Percentiles rank a stretch among this genome's conserved stretches.
Conservation (phyloP, 23 tunicate species). For the Styela clava region DNA sequence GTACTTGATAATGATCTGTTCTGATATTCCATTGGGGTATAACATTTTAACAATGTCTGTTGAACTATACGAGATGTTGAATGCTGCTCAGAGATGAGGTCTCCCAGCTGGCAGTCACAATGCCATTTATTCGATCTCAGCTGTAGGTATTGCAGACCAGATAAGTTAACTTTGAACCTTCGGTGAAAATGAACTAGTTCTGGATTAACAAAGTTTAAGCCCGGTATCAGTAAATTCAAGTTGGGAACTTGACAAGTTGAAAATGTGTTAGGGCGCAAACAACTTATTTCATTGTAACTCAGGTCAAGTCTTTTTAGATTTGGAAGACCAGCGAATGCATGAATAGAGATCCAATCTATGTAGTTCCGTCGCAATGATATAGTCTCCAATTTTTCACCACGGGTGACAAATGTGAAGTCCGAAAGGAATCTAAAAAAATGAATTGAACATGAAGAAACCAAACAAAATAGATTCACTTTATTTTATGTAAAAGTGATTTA, state of each 20-base stretch:
- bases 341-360: conserved; percentile 29
- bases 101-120: conserved; percentile 41
- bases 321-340: conserved; percentile 76
- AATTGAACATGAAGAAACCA: no score
- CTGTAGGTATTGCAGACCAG: conserved; percentile 1
- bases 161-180: conserved; percentile 9
- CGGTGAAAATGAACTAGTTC: not conserved
- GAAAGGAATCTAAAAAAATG: conserved; percentile 37
- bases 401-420: conserved; percentile 46
- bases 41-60: not conserved
- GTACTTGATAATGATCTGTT: not conserved
- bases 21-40: not conserved
- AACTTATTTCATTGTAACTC: conserved; percentile 40
- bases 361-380: conserved; percentile 45
- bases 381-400: conserved; percentile 37
- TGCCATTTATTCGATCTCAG: conserved; percentile 39
- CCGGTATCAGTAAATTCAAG: not conserved
- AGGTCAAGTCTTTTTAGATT: conserved; percentile 40
- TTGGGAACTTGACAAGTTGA: conserved; percentile 29
- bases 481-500: no score
- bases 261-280: conserved; percentile 35
- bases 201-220: not conserved
- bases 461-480: no score
- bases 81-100: conserved; percentile 3
- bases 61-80: not conserved